Base-by-base conservation (phyloP, 1,140 invertebrate species). In the Sweltsa coloradensis region DNA sequence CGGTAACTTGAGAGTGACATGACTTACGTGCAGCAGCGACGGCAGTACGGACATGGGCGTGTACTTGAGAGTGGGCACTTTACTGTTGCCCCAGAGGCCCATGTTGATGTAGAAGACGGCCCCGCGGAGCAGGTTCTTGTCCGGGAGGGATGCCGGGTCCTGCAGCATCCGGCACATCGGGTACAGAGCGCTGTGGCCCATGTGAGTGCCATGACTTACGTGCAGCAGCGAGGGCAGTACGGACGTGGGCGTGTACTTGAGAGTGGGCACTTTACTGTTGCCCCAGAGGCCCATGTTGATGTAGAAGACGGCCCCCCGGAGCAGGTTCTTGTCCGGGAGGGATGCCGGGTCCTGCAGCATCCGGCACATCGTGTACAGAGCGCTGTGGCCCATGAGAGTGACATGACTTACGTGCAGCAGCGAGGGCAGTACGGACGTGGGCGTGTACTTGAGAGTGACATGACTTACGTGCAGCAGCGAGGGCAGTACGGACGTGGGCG, bases 71-170 rank as follows among this genome's bases (percentile, higher is more conserved):
- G 81, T 77, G 27, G 71, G 71, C 45, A 93, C 79, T 66, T 75
- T 66, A 51, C 78, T 70, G 16, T 73, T 68, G 39, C 78, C 75
- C 75, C 84, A 93, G 34, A 93, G 68, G 52, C 83, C 85, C 85
- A 89, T 90, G 55, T 83, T 82, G 34, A 89, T 78, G 65, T 86
- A 89, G 68, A 91, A 92, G 18, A 92, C 81, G 47, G 86, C 86
- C 27, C 89, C 89, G 53, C 88, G 72, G 45, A 89, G 60, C 36
- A 91, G 60, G 36, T 73, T 69, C 45, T 72, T 68, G 52, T 79
- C 74, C 25, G 63, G 64, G 48, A 65, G 64, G 53, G 70, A 66
- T 45, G 55, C 67, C 47, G 61, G 62, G 54, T 69, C 75, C 70
- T 75, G 73, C 47, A 94, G 72, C 51, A 93, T 75, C 51, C 72